Percentiles rank a stretch among this genome's conserved stretches.
phyloP scores from a whole-genome alignment of 2,888 invertebrate genomes.

The Calameuta filiformis region DNA sequence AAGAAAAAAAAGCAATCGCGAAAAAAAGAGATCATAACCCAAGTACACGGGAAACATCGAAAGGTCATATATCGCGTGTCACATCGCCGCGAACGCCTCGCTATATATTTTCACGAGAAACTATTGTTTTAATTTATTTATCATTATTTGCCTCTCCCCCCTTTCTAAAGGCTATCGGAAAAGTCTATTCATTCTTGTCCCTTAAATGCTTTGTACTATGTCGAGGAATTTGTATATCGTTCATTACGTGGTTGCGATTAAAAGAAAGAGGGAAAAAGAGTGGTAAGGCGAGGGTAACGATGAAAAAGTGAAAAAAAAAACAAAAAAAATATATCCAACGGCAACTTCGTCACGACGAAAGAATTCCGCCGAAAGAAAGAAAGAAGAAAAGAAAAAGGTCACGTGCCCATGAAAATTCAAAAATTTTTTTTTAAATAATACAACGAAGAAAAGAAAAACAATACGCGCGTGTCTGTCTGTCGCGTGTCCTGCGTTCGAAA shows the following conservation, averaged over 20 bases:
- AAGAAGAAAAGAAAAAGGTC: slow-evolving; percentile 10
- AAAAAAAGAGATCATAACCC: not conserved
- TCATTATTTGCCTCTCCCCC: not conserved
- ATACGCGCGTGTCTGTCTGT: too few species aligned
- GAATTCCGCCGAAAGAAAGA: slow-evolving; percentile 39
- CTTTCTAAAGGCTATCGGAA: slow-evolving; percentile 44
- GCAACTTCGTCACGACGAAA: too few species aligned
- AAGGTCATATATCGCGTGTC: not conserved
- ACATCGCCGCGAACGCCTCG: not conserved
- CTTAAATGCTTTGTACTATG: slow-evolving; percentile 65
- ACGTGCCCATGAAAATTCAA: slow-evolving; percentile 30
- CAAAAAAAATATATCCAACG: too few species aligned
- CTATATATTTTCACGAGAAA: not conserved
- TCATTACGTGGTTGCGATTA: slow-evolving; percentile 11
- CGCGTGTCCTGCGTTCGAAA: not conserved
- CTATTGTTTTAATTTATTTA: not conserved
- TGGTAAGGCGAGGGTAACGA: too few species aligned
- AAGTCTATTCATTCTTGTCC: slow-evolving; percentile 32
- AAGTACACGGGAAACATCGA: not conserved
- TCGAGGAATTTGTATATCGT: slow-evolving; percentile 64
- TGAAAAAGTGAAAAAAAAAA: too few species aligned
- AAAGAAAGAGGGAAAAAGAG: too few species aligned
- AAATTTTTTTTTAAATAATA: slow-evolving; percentile 16
- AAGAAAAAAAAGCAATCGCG: not conserved
- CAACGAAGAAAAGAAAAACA: too few species aligned